phyloP scores from a whole-genome alignment of 2,888 invertebrate genomes.

The Mantis religiosa region DNA sequence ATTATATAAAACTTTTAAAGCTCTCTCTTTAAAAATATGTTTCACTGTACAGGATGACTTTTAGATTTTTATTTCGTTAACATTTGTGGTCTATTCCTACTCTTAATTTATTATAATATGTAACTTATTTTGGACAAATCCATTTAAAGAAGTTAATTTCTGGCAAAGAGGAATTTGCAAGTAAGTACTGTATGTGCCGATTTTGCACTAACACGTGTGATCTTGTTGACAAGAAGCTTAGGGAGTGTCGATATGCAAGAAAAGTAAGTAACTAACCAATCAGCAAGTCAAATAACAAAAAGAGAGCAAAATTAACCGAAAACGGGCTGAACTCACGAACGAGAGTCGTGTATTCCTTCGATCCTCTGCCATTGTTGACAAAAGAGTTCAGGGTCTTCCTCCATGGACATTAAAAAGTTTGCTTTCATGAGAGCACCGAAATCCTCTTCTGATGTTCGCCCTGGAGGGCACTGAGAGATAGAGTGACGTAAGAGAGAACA shows the following conservation, averaged over 20 bases:
- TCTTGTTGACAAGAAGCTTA: background rate
- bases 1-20: no score
- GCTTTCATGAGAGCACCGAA: background rate
- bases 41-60: no score
- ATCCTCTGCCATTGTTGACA: conserved; percentile 5
- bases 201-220: background rate
- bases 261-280: conserved; percentile 14
- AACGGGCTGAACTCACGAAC: background rate
- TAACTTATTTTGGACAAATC: no score
- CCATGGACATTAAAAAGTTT: conserved; percentile 20
- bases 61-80: no score
- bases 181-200: background rate
- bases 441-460: background rate
- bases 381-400: background rate
- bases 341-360: background rate
- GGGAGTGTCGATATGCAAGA: background rate
- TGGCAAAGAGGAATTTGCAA: no score
- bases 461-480: background rate
- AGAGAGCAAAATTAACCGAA: conserved; percentile 18
- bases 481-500: background rate
- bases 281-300: conserved; percentile 23
- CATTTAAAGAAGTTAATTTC: no score
- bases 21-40: no score
- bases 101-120: no score
- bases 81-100: no score